A percentile compares a stretch with the other conserved stretches of the same genome.
Conservation (phyloP, 2,797 vertebrate genomes). For the Hybognathus amarus region DNA sequence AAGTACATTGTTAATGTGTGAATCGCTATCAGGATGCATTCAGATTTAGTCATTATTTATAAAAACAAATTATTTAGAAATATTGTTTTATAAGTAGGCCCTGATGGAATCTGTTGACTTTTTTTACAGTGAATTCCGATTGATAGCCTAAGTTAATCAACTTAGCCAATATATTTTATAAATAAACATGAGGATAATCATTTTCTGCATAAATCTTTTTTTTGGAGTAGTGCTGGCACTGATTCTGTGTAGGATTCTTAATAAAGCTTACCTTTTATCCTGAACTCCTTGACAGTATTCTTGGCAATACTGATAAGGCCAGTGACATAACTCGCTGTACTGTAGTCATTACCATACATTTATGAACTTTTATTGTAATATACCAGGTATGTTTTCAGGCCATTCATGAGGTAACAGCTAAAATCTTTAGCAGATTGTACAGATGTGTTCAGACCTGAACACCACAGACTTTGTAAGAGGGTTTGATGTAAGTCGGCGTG, state of each 20-base stretch:
- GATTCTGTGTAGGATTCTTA: no score
- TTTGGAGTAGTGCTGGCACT: background rate
- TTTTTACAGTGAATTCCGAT: background rate
- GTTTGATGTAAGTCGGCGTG: background rate
- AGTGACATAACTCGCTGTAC: no score
- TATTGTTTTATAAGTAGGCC: background rate
- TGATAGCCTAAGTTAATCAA: background rate
- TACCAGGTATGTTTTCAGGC: constrained; percentile 16
- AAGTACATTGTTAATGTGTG: background rate
- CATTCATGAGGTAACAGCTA: background rate
- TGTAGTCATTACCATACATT: constrained; percentile 21
- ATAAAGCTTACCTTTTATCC: no score
- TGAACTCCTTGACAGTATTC: no score
- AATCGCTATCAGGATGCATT: background rate
- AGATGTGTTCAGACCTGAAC: constrained; percentile 41
- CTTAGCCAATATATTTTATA: background rate
- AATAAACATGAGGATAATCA: background rate
- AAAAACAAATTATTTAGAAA: background rate
- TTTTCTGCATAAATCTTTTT: no score
- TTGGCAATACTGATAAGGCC: no score
- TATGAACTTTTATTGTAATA: constrained; percentile 3
- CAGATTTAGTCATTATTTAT: background rate
- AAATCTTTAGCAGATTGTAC: constrained; percentile 26
- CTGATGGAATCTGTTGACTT: background rate
- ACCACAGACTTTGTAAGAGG: background rate